phyloP scores from a whole-genome alignment of 2,797 vertebrate species.

The Phaenicophaeus curvirostris region DNA sequence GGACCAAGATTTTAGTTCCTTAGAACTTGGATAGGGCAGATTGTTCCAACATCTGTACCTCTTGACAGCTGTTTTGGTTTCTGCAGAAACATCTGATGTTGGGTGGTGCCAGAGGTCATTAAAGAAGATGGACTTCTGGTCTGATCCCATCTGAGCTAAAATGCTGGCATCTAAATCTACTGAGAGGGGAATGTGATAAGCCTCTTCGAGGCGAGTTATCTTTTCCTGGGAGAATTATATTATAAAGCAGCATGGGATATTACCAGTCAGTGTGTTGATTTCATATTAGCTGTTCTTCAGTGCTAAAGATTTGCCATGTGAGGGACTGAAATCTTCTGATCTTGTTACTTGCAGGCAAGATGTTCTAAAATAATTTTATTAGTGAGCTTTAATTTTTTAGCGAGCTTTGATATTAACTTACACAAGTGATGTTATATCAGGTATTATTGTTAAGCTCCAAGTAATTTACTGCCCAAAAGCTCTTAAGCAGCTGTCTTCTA shows the following conservation, averaged over 20 bases:
- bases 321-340: not conserved
- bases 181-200: not conserved
- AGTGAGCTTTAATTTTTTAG: not conserved
- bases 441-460: not conserved
- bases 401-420: not conserved
- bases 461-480: not conserved
- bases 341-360: not conserved
- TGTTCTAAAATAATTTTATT: not conserved
- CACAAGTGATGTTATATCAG: not conserved
- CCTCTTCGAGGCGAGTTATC: not conserved
- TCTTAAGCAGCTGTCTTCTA: not conserved
- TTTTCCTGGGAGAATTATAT: not conserved
- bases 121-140: not conserved
- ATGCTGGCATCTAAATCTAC: not conserved
- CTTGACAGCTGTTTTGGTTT: not conserved
- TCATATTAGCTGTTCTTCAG: not conserved
- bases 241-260: not conserved
- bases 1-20: not conserved
- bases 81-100: not conserved
- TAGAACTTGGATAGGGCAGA: not conserved
- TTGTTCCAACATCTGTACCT: not conserved
- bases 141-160: not conserved
- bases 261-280: accelerated
- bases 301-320: not conserved
- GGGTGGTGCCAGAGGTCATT: not conserved